phyloP scores from a whole-genome alignment of 2,797 vertebrate species.

The Scleropages formosus region DNA sequence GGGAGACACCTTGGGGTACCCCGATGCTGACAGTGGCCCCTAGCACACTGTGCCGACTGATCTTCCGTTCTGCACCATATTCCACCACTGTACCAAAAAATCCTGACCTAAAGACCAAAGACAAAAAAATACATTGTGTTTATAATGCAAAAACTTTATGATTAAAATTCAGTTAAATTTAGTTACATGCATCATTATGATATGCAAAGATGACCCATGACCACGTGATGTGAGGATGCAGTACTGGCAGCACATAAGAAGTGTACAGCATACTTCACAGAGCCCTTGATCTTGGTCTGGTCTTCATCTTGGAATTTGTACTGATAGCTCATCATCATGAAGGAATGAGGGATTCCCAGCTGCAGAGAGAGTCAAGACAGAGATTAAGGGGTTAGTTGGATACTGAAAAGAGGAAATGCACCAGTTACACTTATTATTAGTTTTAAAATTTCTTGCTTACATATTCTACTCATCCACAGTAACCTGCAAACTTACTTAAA shows the following conservation, averaged over 20 bases:
- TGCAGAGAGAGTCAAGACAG: slow-evolving; percentile 51
- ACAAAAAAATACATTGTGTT: slow-evolving; percentile 16
- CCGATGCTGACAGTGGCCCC: slow-evolving; percentile 92
- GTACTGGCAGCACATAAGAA: too few species aligned
- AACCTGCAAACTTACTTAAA: too few species aligned
- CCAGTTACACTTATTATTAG: not conserved
- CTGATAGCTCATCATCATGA: slow-evolving; percentile 94
- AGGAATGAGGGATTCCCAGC: slow-evolving; percentile 95
- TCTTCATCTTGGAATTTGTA: slow-evolving; percentile 98
- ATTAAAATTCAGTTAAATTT: not conserved
- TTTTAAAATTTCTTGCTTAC: too few species aligned
- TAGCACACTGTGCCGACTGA: slow-evolving; percentile 91
- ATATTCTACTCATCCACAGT: too few species aligned
- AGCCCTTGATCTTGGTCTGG: slow-evolving; percentile 93
- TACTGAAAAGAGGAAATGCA: slow-evolving; percentile 15
- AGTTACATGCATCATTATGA: not conserved
- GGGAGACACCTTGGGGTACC: slow-evolving; percentile 91
- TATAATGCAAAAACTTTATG: too few species aligned
- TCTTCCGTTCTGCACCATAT: slow-evolving; percentile 94
- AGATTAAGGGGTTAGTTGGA: not conserved
- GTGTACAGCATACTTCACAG: slow-evolving; percentile 82
- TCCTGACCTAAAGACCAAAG: slow-evolving; percentile 75
- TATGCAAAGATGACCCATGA: not conserved
- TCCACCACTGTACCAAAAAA: slow-evolving; percentile 95
- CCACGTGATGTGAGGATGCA: not conserved